These are phyloP conservation scores for Pollachius pollachius DNA, from an alignment of 2,113 vertebrate species.

Conservation along the genomic window DNA sequence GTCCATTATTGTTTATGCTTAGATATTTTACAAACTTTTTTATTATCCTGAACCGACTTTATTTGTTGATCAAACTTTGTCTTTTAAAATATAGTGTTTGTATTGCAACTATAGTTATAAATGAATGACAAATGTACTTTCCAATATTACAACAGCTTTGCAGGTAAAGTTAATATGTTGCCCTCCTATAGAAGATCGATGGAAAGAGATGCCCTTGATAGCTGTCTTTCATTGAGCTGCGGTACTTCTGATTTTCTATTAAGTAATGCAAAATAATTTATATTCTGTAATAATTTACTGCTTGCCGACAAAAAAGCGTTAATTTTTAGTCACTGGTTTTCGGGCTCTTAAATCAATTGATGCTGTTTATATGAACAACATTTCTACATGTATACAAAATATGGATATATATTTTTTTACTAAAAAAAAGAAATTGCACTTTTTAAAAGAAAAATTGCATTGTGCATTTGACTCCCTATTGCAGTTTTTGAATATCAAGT, in stretches of 20 bases:
- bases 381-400: slow-evolving; percentile 79
- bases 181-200: slow-evolving; percentile 35
- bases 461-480: slow-evolving; percentile 72
- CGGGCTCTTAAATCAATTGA: slow-evolving; percentile 71
- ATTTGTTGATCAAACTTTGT: slow-evolving; percentile 44
- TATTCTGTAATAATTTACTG: slow-evolving; percentile 66
- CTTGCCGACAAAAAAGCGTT: slow-evolving; percentile 55
- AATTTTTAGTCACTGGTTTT: slow-evolving; percentile 67
- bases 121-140: slow-evolving; percentile 43
- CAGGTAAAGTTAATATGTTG: slow-evolving; percentile 29
- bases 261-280: slow-evolving; percentile 69
- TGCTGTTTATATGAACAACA: slow-evolving; percentile 74
- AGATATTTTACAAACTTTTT: slow-evolving; percentile 67
- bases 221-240: slow-evolving; percentile 52
- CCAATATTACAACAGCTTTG: slow-evolving; percentile 43
- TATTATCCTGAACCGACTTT: slow-evolving; percentile 48
- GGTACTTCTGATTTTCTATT: slow-evolving; percentile 70
- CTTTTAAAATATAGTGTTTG: slow-evolving; percentile 54
- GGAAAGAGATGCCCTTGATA: slow-evolving; percentile 17
- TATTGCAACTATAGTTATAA: slow-evolving; percentile 48
- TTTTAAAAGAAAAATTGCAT: slow-evolving; percentile 74
- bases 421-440: slow-evolving; percentile 81
- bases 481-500: slow-evolving; percentile 64
- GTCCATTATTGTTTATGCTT: slow-evolving; percentile 60
- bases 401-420: slow-evolving; percentile 79